Percentiles rank a stretch among this genome's conserved stretches.
Evolutionary conservation across 1,140 invertebrate species (phyloP).

Genomic region (Globodera rostochiensis): DNA sequence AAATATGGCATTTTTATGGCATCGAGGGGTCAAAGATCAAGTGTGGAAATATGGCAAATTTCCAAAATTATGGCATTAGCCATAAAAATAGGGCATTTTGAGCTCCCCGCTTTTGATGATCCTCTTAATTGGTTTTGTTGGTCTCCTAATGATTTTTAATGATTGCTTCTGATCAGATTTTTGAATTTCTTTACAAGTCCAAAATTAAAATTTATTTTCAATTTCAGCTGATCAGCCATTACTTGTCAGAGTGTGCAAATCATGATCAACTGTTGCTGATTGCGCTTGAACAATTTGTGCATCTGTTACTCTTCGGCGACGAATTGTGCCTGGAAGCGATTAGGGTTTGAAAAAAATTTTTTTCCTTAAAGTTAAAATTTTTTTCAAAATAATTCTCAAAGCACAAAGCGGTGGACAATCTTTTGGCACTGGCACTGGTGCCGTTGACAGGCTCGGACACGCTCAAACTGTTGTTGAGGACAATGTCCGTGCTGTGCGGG

Average conservation of each 20-base stretch:
- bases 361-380: neutral
- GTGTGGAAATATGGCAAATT: no score
- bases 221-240: constrained; percentile 34
- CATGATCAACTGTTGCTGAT: constrained; percentile 31
- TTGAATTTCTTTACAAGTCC: no score
- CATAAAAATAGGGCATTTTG: no score
- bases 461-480: constrained; percentile 31
- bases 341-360: constrained; percentile 27
- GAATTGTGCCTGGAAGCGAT: constrained; percentile 44
- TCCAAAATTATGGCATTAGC: no score
- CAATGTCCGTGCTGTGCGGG: constrained; percentile 38
- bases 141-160: no score
- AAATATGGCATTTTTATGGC: no score
- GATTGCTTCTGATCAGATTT: no score
- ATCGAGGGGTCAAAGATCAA: no score
- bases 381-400: neutral
- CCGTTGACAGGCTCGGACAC: constrained; percentile 24
- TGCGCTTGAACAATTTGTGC: constrained; percentile 36
- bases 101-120: no score
- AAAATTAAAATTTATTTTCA: no score
- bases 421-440: constrained; percentile 31
- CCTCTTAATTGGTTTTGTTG: no score
- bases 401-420: constrained; percentile 32
- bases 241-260: constrained; percentile 35
- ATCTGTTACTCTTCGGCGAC: constrained; percentile 41